Evolutionary conservation across 2,113 vertebrate species (phyloP), one percentile per base, ranked within the genome.

Genomic region (Perca flavescens): DNA sequence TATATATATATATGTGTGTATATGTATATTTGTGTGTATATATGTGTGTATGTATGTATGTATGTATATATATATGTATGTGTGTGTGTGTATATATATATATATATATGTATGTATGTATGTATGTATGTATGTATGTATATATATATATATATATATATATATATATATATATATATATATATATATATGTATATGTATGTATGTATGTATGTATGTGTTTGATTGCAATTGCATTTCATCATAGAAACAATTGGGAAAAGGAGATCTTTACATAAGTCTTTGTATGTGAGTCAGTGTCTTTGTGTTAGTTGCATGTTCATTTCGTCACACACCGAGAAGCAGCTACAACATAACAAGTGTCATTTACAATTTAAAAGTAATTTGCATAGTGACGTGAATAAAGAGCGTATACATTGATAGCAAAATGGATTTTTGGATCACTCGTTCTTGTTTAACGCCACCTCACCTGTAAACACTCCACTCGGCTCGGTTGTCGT

Each of bases 401-500:
- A 19, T 17, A 61, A 65, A 74, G 53, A 17, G 16, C 28, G 43
- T 34, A 34, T 2, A 57, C 7, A 69, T 28, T 69, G 0, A 6
- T 9, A 47, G 43, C 2, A 10, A 49, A 49, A 73, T 28, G 15
- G 36, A 25, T 75, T 52, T 61, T 25, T 19, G 57, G n/a, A 46
- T 31, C 17, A 6, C n/a, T 62, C 12, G 1, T 43, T 76, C 22
- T 14, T 46, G 6, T 43, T 79, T 53, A 9, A 21, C 12, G 25
- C 57, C 31, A 11, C 72, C 94, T 96, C 93, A 99, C 98, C 98
- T 0, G 96, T 88, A 36, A 99, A 89, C 77, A 99, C 94, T 14
- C 96, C 97, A 47, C 96, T 97, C 81, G 96, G 94, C 89, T 99
- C 97, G 0, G 87, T 95, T 74, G 96, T 95, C 0, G 94, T 89